Evolutionary conservation across 64 coral and sea anemone genomes (phyloP), one percentile per base, ranked within the genome.

Genomic region (Pachyseris speciosa): DNA sequence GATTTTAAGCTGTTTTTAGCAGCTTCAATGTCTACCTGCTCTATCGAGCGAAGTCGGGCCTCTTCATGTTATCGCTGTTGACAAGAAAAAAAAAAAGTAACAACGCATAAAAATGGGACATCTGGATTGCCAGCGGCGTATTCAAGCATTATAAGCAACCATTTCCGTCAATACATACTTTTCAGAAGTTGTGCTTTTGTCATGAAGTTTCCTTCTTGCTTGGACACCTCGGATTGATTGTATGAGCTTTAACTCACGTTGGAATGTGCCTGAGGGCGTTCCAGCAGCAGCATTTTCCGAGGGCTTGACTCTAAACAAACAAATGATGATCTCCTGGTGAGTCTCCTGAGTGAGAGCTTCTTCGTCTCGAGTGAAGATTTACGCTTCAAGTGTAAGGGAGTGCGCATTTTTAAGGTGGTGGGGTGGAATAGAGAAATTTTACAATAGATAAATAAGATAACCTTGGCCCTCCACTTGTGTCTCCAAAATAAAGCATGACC

Each of bases 1-100:
- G 17, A 20, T 58, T 57, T 81, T 20, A 81, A 63, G 34, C 48
- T 81, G n/a, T 61, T 38, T 61, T 52, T 81, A 3, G 77, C 77
- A n/a, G 77, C 52, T 61, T 32, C 48, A 11, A 81, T 12, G 16
- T 81, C 77, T 9, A 28, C 28, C 27, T 76, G 43, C 13, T 39
- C 52, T 39, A 61, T 61, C 24, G 52, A 4, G 26, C 20, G 34
- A 10, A 33, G 33, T 1, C 19, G 34, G 55, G 53, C 11, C 33
- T 81, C 9, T 38, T 81, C 24, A 61, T n/a, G 27, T 80, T 32
- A 32, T 38, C 33, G 12, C 52, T 81, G 77, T 63, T 34, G 12
- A 28, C 4, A 10, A 19, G 9, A 55, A 76, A 29, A 51, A 30
- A 28, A 2, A 78, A 78, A 34, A n/a, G 4, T 67, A 67, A 13